A percentile compares a stretch with the other conserved stretches of the same genome.
Evolutionary conservation across 1,140 invertebrate genomes (phyloP).

Genomic region (Caenorhabditis elegans): WBcel235 BX284606.5:3488001-3488500

Average conservation of each 20-base stretch:
- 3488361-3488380: constrained; percentile 29
- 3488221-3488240: constrained; percentile 26
- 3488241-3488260: constrained; percentile 24
- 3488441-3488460: background rate
- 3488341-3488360: constrained; percentile 30
- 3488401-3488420: background rate
- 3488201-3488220: constrained; percentile 21
- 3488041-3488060: background rate
- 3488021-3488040: background rate
- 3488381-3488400: background rate
- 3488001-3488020: background rate
- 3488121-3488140: too few relatives aligned
- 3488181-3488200: constrained; percentile 23
- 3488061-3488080: too few relatives aligned
- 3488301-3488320: constrained; percentile 12
- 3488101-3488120: too few relatives aligned
- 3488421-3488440: background rate
- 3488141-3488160: background rate
- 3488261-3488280: constrained; percentile 12
- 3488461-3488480: too few relatives aligned
- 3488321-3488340: constrained; percentile 22
- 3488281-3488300: constrained; percentile 14
- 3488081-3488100: too few relatives aligned
- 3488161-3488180: constrained; percentile 12
- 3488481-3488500: constrained; percentile 14